These are phyloP conservation scores for Troilus luridus DNA, from an alignment of 2,888 invertebrate genomes.

Conservation along the genomic window DNA sequence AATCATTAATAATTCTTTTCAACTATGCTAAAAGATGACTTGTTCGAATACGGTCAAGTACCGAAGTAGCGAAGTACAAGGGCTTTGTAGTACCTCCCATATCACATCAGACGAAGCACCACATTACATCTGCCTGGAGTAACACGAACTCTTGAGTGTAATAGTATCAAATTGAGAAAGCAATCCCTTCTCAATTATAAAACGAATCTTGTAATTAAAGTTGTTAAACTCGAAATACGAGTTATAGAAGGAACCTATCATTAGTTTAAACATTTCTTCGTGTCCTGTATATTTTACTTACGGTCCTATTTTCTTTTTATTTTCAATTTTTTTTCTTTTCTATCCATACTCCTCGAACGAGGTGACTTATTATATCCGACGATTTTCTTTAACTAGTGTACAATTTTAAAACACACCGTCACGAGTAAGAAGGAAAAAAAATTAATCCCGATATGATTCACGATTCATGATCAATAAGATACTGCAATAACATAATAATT, in stretches of 20 bases:
- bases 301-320: background rate
- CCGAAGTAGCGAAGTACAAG: background rate
- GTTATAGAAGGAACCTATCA: slow-evolving; percentile 37
- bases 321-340: background rate
- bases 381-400: slow-evolving; percentile 31
- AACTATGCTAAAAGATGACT: background rate
- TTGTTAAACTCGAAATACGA: slow-evolving; percentile 41
- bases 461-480: slow-evolving; percentile 1
- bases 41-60: background rate
- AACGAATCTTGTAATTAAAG: slow-evolving; percentile 54
- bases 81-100: background rate
- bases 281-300: slow-evolving; percentile 45
- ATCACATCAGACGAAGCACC: background rate
- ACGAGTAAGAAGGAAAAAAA: background rate
- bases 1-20: background rate
- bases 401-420: slow-evolving; percentile 3
- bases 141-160: slow-evolving; percentile 39
- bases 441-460: background rate
- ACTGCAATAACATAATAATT: background rate
- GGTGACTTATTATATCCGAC: slow-evolving; percentile 15
- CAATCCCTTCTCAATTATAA: slow-evolving; percentile 55
- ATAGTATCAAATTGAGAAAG: slow-evolving; percentile 54
- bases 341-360: background rate
- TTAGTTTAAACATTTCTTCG: slow-evolving; percentile 57
- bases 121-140: background rate